Evolutionary conservation across 2,797 vertebrate species (phyloP), one percentile per base, ranked within the genome.

Genomic region (Callimico goeldii): DNA sequence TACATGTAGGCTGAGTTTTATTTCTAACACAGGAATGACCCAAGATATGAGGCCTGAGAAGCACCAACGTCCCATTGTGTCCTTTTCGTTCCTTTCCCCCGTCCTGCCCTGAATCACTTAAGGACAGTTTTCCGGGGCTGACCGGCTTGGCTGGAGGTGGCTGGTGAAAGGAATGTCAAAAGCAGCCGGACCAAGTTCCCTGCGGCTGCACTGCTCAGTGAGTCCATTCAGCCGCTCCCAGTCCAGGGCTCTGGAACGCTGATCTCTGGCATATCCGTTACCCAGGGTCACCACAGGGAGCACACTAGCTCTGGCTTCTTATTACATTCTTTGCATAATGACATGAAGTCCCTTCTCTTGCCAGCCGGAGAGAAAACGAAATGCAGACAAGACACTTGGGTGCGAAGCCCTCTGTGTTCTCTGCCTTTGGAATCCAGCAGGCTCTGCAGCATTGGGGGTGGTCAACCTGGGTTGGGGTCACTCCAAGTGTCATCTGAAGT

Each of bases 251-350:
- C 97, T 96, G 97, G 93, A 98, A 98, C 97, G 96, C 98, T 96
- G 94, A 98, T 10, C 96, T 98, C 97, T 93, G 83, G 88, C 85
- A 50, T 90, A 61, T 88, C 94, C 17, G 39, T 97, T 97, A 96
- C 58, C 87, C 77, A 97, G 73, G 96, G 76, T 95, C 85, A 95
- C 97, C 77, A n/a, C 96, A 88, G 97, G 98, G 95, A 97, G 95
- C 67, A 96, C 58, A 36, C 79, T 75, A 73, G 96, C 94, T 97
- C 97, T 95, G 97, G 92, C 95, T 98, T 99, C 96, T 98, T 97
- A 98, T 98, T 97, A 94, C 97, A 98, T 98, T 98, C 98, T 97
- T 98, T 97, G 96, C 98, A 98, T 98, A 98, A 98, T 87, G 97
- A 58, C 95, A 92, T 76, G 81, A 76, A 98, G 94, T 39, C 89